These are phyloP conservation scores for Diuraphis noxia DNA, from an alignment of 1,140 invertebrate genomes.

Conservation along the genomic window DNA sequence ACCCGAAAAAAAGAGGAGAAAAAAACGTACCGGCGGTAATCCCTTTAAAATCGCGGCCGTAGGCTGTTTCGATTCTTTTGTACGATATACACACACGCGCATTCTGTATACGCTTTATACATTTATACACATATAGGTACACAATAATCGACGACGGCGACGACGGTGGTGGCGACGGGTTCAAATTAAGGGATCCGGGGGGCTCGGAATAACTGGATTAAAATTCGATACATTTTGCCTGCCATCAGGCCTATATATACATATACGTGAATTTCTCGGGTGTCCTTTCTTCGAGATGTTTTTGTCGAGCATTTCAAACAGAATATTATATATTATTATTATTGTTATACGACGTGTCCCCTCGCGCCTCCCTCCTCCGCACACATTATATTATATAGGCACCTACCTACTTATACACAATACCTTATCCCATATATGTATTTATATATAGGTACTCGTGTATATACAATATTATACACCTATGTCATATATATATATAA, in stretches of 20 bases:
- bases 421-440: neutral
- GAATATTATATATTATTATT: slow-evolving; percentile 3
- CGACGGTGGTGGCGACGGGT: neutral
- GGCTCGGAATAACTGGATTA: slow-evolving; percentile 51
- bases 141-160: slow-evolving; percentile 1
- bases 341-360: neutral
- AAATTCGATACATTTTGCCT: slow-evolving; percentile 39
- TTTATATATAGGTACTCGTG: neutral
- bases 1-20: neutral
- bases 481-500: neutral
- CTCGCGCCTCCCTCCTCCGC: no score
- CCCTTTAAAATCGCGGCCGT: slow-evolving; percentile 51
- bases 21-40: slow-evolving; percentile 43
- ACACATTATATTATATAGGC: neutral
- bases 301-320: slow-evolving; percentile 36
- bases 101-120: no score
- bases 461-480: neutral
- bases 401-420: neutral
- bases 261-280: neutral
- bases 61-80: slow-evolving; percentile 25
- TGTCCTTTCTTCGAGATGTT: slow-evolving; percentile 49
- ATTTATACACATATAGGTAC: neutral
- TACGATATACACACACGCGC: neutral
- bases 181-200: slow-evolving; percentile 30
- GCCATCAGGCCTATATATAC: neutral